phyloP scores from a whole-genome alignment of 2,888 invertebrate species.

The Rhopalosiphum nymphaeae region DNA sequence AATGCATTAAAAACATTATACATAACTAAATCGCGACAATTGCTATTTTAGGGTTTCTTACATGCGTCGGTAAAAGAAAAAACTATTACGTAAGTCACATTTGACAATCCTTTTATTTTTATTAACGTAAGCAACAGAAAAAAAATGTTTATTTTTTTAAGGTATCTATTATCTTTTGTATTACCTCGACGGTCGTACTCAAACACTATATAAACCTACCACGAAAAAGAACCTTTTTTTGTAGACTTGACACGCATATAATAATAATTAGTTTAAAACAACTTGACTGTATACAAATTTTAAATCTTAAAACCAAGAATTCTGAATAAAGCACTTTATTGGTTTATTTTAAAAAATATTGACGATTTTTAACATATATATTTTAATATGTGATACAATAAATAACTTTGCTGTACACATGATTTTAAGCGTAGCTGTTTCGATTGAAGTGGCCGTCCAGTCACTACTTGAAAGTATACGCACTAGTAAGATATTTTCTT shows the following conservation, averaged over 20 bases:
- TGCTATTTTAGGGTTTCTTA: conserved; percentile 23
- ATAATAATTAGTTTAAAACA: background rate
- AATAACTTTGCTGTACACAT: background rate
- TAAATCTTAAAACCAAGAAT: background rate
- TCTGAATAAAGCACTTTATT: background rate
- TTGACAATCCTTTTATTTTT: conserved; percentile 12
- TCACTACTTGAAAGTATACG: background rate
- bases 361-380: background rate
- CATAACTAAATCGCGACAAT: background rate
- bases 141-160: conserved; percentile 6
- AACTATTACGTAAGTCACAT: conserved; percentile 1
- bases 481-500: background rate
- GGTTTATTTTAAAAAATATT: conserved; percentile 8
- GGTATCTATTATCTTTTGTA: conserved; percentile 5
- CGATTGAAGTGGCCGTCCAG: background rate
- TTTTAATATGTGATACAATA: background rate
- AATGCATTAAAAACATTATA: background rate
- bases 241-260: background rate
- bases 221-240: background rate
- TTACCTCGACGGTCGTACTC: background rate
- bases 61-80: background rate
- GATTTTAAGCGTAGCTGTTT: background rate
- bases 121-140: background rate
- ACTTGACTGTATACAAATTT: background rate
- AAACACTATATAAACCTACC: background rate